These are phyloP conservation scores for Taurulus bubalis DNA, from an alignment of 2,113 vertebrate species.

Conservation along the genomic window DNA sequence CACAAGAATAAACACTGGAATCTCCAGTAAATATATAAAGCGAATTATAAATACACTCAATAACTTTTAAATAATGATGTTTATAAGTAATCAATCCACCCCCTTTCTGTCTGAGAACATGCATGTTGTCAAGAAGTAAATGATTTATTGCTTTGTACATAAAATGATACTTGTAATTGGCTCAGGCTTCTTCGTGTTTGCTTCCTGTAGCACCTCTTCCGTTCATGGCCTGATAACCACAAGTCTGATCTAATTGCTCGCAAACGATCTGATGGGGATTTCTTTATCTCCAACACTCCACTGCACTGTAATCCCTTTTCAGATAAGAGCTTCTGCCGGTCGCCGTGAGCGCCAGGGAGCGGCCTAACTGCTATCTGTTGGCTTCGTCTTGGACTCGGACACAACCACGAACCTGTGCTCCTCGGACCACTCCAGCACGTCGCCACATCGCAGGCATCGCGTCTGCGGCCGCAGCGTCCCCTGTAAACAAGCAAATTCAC, in stretches of 20 bases:
- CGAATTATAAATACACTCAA: too few relatives aligned
- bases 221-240: background rate
- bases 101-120: too few relatives aligned
- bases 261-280: background rate
- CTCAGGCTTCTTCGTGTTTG: slow-evolving; percentile 42
- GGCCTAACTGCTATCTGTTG: background rate
- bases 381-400: background rate
- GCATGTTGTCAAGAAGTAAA: too few relatives aligned
- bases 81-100: too few relatives aligned
- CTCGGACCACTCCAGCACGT: slow-evolving; percentile 72
- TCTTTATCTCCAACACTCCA: slow-evolving; percentile 14
- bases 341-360: background rate
- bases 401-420: slow-evolving; percentile 74
- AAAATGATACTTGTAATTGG: slow-evolving; percentile 40
- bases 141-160: too few relatives aligned
- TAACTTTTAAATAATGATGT: too few relatives aligned
- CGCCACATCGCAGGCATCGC: slow-evolving; percentile 79
- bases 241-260: slow-evolving; percentile 8
- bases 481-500: slow-evolving; percentile 65
- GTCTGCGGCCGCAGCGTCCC: slow-evolving; percentile 64
- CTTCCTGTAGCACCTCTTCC: slow-evolving; percentile 14
- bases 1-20: too few relatives aligned
- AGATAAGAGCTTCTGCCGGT: background rate
- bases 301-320: background rate
- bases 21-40: too few relatives aligned